These are phyloP conservation scores for Meriones psammophilus DNA, from an alignment of 2,797 vertebrate genomes.

Conservation along the genomic window DNA sequence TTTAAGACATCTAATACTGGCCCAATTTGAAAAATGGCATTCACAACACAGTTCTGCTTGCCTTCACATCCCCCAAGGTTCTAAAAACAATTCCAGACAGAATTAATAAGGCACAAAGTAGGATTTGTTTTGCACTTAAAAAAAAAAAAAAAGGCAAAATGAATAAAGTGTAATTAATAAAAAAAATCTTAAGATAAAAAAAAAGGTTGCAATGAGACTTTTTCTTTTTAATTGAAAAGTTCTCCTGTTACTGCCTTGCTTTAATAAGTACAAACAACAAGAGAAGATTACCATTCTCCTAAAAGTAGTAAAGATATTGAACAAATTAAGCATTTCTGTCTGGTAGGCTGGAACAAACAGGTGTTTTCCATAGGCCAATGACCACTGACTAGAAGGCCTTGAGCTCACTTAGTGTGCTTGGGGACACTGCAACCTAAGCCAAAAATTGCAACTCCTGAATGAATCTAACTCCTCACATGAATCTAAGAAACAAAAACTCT, in stretches of 20 bases:
- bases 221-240: constrained; percentile 46
- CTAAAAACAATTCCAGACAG: neutral
- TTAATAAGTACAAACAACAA: constrained; percentile 19
- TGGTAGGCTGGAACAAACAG: neutral
- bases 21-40: neutral
- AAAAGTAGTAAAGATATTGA: neutral
- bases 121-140: neutral
- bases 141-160: neutral
- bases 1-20: neutral
- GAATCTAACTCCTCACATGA: neutral
- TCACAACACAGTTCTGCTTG: neutral
- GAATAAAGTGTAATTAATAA: too few species aligned
- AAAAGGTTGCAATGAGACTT: neutral
- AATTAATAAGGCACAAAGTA: neutral
- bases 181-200: too few species aligned
- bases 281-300: neutral
- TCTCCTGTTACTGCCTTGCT: neutral
- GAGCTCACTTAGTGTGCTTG: neutral
- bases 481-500: neutral
- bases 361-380: neutral
- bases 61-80: neutral
- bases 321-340: constrained; percentile 42
- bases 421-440: neutral
- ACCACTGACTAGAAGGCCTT: neutral
- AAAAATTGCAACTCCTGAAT: constrained; percentile 22